phyloP scores from a whole-genome alignment of 2,113 vertebrate species.

The Dendropsophus ebraccatus region DNA sequence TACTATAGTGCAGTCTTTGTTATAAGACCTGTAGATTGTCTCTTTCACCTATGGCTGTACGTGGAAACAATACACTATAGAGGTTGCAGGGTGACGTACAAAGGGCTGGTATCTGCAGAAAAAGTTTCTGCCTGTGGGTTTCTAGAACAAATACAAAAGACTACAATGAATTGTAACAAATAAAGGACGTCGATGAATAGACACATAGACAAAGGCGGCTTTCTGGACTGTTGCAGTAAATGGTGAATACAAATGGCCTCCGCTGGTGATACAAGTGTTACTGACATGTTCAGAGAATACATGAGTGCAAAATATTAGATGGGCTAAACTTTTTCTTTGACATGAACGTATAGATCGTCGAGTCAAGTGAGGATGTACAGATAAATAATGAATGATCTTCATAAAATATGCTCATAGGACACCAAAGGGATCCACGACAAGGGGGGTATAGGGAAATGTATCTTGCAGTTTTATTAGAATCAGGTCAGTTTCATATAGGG shows the following conservation, averaged over 20 bases:
- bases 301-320: neutral
- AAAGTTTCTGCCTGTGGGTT: slow-evolving; percentile 29
- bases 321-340: too few species aligned
- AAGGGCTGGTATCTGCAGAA: neutral
- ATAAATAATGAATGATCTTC: slow-evolving; percentile 16
- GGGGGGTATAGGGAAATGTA: neutral
- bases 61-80: neutral
- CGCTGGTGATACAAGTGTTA: neutral
- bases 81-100: neutral
- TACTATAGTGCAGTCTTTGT: neutral
- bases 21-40: neutral
- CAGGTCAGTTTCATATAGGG: too few species aligned
- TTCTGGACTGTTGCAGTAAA: slow-evolving; percentile 36
- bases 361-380: slow-evolving; percentile 11
- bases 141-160: slow-evolving; percentile 45
- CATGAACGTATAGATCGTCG: neutral
- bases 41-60: neutral
- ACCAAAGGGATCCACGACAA: neutral
- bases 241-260: slow-evolving; percentile 3
- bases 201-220: slow-evolving; percentile 28
- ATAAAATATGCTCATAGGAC: neutral
- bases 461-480: neutral
- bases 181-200: slow-evolving; percentile 29
- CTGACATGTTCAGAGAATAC: neutral
- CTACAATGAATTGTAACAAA: slow-evolving; percentile 31